Percentiles rank a stretch among this genome's conserved stretches.
These are phyloP conservation scores for Rhabdornis inornatus DNA, from an alignment of 2,113 vertebrate genomes.

Conservation along the genomic window DNA sequence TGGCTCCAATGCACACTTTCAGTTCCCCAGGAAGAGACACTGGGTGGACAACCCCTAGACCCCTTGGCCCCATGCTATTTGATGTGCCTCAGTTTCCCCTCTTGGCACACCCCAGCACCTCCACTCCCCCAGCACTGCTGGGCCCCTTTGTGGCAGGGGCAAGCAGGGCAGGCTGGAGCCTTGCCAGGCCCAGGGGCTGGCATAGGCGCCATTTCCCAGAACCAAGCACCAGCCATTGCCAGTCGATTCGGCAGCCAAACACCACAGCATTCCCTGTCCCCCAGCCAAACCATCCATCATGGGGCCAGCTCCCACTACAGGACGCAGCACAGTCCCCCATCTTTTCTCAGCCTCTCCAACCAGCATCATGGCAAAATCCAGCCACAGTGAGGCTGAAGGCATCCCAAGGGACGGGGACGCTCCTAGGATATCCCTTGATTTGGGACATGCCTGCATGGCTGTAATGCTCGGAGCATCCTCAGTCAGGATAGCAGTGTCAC, in stretches of 20 bases:
- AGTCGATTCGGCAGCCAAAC: not conserved
- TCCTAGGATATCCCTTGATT: not conserved
- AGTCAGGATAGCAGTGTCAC: not conserved
- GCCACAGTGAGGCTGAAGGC: accelerated
- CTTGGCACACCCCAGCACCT: not conserved
- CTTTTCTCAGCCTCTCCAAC: not conserved
- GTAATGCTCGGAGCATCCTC: accelerated
- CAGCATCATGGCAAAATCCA: not conserved
- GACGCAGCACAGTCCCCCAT: not conserved
- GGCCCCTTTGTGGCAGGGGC: not conserved
- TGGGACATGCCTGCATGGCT: not conserved
- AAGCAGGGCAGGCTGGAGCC: not conserved
- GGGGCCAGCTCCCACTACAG: accelerated
- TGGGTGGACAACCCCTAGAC: accelerated
- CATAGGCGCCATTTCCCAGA: not conserved
- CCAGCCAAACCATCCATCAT: not conserved
- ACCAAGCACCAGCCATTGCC: not conserved
- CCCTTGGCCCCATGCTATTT: accelerated
- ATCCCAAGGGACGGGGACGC: accelerated
- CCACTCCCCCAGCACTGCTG: not conserved
- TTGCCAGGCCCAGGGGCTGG: not conserved
- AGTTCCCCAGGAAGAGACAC: not conserved
- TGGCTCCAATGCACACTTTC: not conserved
- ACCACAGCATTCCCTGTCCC: not conserved
- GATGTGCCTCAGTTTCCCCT: not conserved